Evolutionary conservation across 2,797 vertebrate species (phyloP).

Genomic region (Xiphophorus birchmanni): DNA sequence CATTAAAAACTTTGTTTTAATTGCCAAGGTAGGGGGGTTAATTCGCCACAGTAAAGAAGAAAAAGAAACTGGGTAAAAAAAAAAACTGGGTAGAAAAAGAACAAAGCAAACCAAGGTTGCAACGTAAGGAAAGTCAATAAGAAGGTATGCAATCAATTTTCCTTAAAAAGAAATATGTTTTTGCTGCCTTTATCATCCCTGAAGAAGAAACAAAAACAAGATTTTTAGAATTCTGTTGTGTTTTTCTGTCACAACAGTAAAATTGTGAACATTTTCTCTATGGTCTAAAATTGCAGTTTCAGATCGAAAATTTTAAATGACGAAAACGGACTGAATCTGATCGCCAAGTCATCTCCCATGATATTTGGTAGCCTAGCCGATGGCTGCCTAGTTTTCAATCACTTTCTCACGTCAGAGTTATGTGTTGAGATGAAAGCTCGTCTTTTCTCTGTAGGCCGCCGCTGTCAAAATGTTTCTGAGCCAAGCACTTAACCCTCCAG

Average conservation of each 20-base stretch:
- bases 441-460: constrained; percentile 27
- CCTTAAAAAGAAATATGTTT: too few species aligned
- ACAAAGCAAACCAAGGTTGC: background rate
- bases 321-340: background rate
- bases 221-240: too few species aligned
- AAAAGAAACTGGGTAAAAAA: background rate
- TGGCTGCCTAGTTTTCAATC: constrained; percentile 13
- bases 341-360: background rate
- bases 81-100: background rate
- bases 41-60: background rate
- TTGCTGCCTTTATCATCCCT: too few species aligned
- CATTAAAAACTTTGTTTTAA: background rate
- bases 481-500: constrained; percentile 24
- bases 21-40: background rate
- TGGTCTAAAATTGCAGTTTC: background rate
- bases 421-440: constrained; percentile 17
- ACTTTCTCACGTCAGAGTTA: constrained; percentile 2
- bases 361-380: background rate
- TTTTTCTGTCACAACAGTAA: too few species aligned
- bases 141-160: too few species aligned
- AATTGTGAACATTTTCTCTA: too few species aligned
- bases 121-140: background rate
- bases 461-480: constrained; percentile 44
- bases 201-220: too few species aligned
- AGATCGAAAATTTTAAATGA: background rate